phyloP scores from a whole-genome alignment of 2,888 invertebrate genomes.

The Mythimna pallens region DNA sequence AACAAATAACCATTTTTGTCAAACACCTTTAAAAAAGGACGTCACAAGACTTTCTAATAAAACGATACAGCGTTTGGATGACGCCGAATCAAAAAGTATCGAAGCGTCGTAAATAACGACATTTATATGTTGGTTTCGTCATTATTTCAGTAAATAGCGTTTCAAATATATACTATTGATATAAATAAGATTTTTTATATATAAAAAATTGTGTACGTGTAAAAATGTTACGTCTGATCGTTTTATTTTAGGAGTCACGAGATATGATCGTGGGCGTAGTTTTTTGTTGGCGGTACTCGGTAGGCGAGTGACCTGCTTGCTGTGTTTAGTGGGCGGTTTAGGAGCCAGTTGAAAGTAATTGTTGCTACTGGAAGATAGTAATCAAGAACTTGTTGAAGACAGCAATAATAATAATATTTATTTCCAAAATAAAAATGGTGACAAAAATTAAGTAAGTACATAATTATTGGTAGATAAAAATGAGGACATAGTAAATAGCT shows the following conservation, averaged over 20 bases:
- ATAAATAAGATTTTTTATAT: constrained; percentile 43
- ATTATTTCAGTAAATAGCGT: constrained; percentile 56
- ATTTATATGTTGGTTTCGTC: constrained; percentile 51
- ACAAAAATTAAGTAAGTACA: too few relatives aligned
- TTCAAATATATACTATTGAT: constrained; percentile 33
- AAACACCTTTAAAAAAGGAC: constrained; percentile 20
- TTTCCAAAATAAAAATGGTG: too few relatives aligned
- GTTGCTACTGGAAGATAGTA: constrained; percentile 43
- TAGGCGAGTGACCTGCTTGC: constrained; percentile 71
- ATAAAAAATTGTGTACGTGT: constrained; percentile 55
- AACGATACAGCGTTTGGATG: constrained; percentile 26
- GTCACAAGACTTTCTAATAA: constrained; percentile 38
- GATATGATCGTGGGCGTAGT: constrained; percentile 79
- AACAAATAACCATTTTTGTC: constrained; percentile 50
- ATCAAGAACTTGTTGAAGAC: background rate
- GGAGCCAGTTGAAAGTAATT: constrained; percentile 29
- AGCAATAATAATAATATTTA: background rate
- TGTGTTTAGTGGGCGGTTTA: constrained; percentile 53
- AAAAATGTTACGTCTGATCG: constrained; percentile 61
- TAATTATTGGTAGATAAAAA: too few relatives aligned
- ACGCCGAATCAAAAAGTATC: constrained; percentile 53
- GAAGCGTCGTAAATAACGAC: constrained; percentile 47
- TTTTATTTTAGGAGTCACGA: constrained; percentile 78
- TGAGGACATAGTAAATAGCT: too few relatives aligned
- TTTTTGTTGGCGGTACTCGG: constrained; percentile 72